These are phyloP conservation scores for Hycleus phaleratus DNA, from an alignment of 1,140 invertebrate genomes.

Conservation along the genomic window DNA sequence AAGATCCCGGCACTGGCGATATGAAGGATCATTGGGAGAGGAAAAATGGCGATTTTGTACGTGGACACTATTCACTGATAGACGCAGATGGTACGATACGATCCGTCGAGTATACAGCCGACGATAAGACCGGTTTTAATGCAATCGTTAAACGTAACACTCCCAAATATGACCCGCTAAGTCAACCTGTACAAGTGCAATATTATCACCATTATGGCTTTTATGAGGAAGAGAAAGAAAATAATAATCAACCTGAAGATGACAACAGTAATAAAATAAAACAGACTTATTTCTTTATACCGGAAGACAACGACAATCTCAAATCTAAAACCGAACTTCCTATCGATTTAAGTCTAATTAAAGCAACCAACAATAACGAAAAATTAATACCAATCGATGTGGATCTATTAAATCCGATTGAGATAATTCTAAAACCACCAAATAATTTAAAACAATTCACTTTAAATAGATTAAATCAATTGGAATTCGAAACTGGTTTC, in stretches of 20 bases:
- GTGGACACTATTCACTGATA: conserved; percentile 39
- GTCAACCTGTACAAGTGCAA: background rate
- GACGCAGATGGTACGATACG: conserved; percentile 50
- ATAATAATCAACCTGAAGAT: background rate
- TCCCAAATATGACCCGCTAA: conserved; percentile 6
- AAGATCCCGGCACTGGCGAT: conserved; percentile 63
- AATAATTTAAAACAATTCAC: conserved; percentile 16
- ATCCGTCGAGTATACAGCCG: conserved; percentile 50
- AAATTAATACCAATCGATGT: conserved; percentile 29
- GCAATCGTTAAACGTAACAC: conserved; percentile 36
- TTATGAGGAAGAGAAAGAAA: background rate
- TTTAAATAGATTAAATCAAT: conserved; percentile 8
- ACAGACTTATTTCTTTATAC: background rate
- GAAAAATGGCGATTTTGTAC: conserved; percentile 34
- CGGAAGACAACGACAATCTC: too few relatives aligned
- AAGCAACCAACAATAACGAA: conserved; percentile 10
- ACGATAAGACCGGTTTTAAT: conserved; percentile 46
- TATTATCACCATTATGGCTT: background rate
- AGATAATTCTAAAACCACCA: conserved; percentile 26
- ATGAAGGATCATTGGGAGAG: conserved; percentile 47
- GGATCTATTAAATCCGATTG: conserved; percentile 24
- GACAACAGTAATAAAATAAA: conserved; percentile 2
- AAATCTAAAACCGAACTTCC: conserved; percentile 16
- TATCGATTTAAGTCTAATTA: conserved; percentile 25
- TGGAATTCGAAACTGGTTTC: conserved; percentile 23